A percentile compares a stretch with the other conserved stretches of the same genome.
These are phyloP conservation scores for Holothuria scabra DNA, from an alignment of 53 echinoderm and acorn worm genomes.

Conservation along the genomic window DNA sequence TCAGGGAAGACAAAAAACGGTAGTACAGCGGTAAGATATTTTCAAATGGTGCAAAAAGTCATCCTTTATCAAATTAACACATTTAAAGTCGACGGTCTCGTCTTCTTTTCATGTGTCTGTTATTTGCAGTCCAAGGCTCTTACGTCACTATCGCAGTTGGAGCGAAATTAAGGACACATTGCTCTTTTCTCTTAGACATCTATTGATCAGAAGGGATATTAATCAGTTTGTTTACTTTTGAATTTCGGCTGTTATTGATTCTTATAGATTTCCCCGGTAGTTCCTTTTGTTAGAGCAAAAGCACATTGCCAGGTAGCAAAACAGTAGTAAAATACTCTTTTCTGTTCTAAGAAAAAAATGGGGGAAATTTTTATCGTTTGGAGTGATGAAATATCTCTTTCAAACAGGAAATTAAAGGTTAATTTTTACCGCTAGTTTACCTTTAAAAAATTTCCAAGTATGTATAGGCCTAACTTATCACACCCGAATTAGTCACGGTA, in stretches of 20 bases:
- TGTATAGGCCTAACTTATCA: no score
- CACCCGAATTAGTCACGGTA: no score
- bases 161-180: slow-evolving; percentile 40
- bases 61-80: slow-evolving; percentile 42
- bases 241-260: slow-evolving; percentile 39
- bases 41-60: slow-evolving; percentile 40
- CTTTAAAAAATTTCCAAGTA: no score
- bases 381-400: no score
- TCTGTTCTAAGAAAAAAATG: no score
- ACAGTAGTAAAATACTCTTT: no score
- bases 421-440: no score
- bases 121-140: slow-evolving; percentile 2
- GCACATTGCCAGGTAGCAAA: no score
- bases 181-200: not conserved
- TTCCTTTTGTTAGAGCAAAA: no score
- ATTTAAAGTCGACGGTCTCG: slow-evolving; percentile 4
- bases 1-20: not conserved
- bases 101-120: not conserved
- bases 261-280: not conserved
- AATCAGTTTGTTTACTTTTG: slow-evolving; percentile 40
- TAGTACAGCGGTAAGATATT: slow-evolving; percentile 18
- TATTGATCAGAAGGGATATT: slow-evolving; percentile 10
- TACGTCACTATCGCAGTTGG: slow-evolving; percentile 19
- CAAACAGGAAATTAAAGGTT: no score
- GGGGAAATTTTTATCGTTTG: no score